Evolutionary conservation across 2,888 invertebrate genomes (phyloP).

Genomic region (Clostera curtula): DNA sequence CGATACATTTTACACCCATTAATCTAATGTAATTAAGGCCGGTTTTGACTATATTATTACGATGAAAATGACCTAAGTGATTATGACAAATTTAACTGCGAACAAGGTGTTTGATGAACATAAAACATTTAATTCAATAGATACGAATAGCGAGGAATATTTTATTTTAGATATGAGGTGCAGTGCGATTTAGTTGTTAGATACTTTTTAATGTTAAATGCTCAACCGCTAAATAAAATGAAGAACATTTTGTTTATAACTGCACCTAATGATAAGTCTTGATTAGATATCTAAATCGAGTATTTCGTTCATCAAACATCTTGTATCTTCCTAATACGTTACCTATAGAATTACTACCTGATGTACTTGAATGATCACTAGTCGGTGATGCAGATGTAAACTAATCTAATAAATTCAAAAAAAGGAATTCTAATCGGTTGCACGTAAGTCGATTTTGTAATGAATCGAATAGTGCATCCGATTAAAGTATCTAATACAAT

Average conservation of each 20-base stretch:
- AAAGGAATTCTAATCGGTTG: conserved; percentile 49
- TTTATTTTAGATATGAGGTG: conserved; percentile 32
- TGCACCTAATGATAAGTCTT: no score
- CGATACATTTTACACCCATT: conserved; percentile 33
- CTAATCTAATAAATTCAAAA: conserved; percentile 67
- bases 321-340: conserved; percentile 46
- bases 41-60: conserved; percentile 67
- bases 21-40: conserved; percentile 60
- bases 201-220: conserved; percentile 14
- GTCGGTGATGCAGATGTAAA: conserved; percentile 55
- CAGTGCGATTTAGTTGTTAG: conserved; percentile 39
- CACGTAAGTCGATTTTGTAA: conserved; percentile 18
- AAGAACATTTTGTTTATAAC: no score
- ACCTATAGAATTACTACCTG: conserved; percentile 30
- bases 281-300: conserved; percentile 24
- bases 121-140: conserved; percentile 36
- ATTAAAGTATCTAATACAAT: conserved; percentile 56
- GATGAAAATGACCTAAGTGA: conserved; percentile 46
- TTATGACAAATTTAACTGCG: conserved; percentile 37
- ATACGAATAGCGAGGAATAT: no score
- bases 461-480: conserved; percentile 28
- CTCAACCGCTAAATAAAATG: no score
- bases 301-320: conserved; percentile 52
- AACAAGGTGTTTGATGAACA: conserved; percentile 70
- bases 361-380: conserved; percentile 47